A percentile compares a stretch with the other conserved stretches of the same genome.
Conservation (phyloP, 2,797 vertebrate species). For the Sebastes hopkinsi region DNA sequence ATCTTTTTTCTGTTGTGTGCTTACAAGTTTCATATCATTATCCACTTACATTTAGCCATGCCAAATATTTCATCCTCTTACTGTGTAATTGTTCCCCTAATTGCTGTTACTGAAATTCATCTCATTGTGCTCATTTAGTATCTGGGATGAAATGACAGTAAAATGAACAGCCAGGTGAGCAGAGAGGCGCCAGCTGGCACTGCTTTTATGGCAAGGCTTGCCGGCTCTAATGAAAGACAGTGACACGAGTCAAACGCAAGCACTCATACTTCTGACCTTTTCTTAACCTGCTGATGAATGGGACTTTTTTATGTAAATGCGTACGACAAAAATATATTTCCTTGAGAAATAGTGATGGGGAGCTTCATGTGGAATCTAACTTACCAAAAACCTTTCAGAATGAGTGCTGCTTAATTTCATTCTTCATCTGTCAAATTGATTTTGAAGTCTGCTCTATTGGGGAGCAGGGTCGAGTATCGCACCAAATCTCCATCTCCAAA, state of each 20-base stretch:
- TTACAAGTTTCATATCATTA: slow-evolving; percentile 9
- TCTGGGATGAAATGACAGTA: slow-evolving; percentile 30
- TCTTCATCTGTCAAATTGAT: slow-evolving; percentile 9
- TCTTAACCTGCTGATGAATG: slow-evolving; percentile 17
- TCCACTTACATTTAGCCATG: slow-evolving; percentile 12
- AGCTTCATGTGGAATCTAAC: background rate
- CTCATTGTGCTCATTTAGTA: slow-evolving; percentile 32
- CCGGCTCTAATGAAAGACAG: slow-evolving; percentile 40
- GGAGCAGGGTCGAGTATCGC: background rate
- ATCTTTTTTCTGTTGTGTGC: background rate
- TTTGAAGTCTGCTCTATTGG: background rate
- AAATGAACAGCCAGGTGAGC: slow-evolving; percentile 32
- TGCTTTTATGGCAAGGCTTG: slow-evolving; percentile 17
- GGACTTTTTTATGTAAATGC: background rate
- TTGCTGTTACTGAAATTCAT: slow-evolving; percentile 19
- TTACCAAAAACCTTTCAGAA: background rate
- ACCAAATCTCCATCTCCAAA: background rate
- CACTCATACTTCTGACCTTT: slow-evolving; percentile 20
- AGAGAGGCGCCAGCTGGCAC: slow-evolving; percentile 42
- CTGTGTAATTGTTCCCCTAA: slow-evolving; percentile 42
- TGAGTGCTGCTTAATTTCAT: background rate
- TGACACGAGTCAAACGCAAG: slow-evolving; percentile 15
- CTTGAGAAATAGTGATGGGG: background rate
- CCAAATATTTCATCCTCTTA: slow-evolving; percentile 23
- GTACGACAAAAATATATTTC: background rate